Conservation (phyloP, 2,888 invertebrate species). For the Cantharis nigra region DNA sequence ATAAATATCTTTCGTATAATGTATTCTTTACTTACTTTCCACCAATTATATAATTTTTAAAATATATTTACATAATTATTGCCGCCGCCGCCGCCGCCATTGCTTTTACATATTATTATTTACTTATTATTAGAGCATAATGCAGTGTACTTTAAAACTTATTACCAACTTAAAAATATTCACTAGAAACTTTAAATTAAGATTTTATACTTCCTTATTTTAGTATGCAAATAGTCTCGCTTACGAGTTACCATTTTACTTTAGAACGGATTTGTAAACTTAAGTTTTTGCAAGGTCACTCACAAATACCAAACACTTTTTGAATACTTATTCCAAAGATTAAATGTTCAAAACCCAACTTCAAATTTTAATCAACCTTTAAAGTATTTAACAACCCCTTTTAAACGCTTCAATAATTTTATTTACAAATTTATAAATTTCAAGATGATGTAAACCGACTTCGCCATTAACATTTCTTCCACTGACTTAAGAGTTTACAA, state of each 20-base stretch:
- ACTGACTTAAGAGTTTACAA: not conserved
- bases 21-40: not conserved
- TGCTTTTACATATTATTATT: not conserved
- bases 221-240: not conserved
- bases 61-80: not conserved
- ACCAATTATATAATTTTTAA: not conserved
- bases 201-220: not conserved
- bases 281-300: not conserved
- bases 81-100: not conserved
- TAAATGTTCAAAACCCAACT: not conserved
- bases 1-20: not conserved
- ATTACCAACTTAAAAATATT: not conserved
- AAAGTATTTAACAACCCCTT: not conserved
- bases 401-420: not conserved
- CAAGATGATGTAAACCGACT: not conserved
- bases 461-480: not conserved
- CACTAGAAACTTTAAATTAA: not conserved
- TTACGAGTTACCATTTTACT: not conserved
- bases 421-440: not conserved
- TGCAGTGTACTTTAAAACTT: not conserved
- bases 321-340: not conserved
- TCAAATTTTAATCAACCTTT: not conserved
- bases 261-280: not conserved
- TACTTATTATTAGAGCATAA: not conserved
- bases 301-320: not conserved